phyloP scores from a whole-genome alignment of 2,888 invertebrate species.

The Graphium colonna region DNA sequence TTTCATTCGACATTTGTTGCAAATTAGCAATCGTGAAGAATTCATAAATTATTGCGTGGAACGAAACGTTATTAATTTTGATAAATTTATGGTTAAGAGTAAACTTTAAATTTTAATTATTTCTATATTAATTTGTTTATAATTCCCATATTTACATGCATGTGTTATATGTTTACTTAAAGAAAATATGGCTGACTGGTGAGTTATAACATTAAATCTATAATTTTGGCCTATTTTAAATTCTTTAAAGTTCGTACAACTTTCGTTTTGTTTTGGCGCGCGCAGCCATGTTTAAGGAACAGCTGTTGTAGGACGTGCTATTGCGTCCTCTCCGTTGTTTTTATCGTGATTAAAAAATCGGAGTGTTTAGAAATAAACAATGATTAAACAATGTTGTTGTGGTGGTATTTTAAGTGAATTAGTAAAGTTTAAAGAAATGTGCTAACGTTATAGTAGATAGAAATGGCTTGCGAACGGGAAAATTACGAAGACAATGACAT shows the following conservation, averaged over 20 bases:
- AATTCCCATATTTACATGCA: background rate
- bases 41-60: conserved; percentile 12
- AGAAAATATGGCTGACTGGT: conserved; percentile 37
- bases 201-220: conserved; percentile 32
- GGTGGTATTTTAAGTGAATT: conserved; percentile 34
- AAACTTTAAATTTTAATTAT: background rate
- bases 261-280: conserved; percentile 74
- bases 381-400: conserved; percentile 38
- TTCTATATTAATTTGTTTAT: background rate
- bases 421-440: conserved; percentile 38
- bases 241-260: conserved; percentile 23
- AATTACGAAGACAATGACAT: conserved; percentile 58
- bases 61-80: conserved; percentile 26
- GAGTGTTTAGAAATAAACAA: conserved; percentile 35
- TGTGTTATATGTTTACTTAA: background rate
- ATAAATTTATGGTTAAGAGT: background rate
- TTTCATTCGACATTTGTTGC: too few species aligned
- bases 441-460: conserved; percentile 37
- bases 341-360: conserved; percentile 43
- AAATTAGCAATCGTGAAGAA: background rate
- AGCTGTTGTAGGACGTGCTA: conserved; percentile 60
- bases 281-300: conserved; percentile 73
- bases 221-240: conserved; percentile 14
- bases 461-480: conserved; percentile 67
- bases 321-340: conserved; percentile 54